phyloP scores from a whole-genome alignment of 2,888 invertebrate genomes.

The Eumerus sabulonum region DNA sequence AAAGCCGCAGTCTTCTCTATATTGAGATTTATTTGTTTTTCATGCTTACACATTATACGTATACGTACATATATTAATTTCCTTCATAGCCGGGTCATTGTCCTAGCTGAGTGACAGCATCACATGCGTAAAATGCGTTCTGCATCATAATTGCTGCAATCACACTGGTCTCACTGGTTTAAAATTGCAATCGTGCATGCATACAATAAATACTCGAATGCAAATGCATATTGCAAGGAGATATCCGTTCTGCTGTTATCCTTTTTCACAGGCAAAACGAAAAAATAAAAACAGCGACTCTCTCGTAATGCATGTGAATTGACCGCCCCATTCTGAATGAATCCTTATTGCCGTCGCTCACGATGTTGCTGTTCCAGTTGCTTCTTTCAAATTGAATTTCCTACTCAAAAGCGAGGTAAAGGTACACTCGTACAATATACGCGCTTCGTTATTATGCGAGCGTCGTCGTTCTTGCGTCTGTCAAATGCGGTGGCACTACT shows the following conservation, averaged over 20 bases:
- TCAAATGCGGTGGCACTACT: conserved; percentile 24
- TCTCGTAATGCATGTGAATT: conserved; percentile 42
- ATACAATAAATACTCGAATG: conserved; percentile 8
- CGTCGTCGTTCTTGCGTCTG: conserved; percentile 16
- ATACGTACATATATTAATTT: not conserved
- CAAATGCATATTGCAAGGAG: conserved; percentile 26
- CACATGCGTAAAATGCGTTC: conserved; percentile 58
- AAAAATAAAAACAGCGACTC: conserved; percentile 8
- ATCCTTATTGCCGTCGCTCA: conserved; percentile 10
- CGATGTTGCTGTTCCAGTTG: not conserved
- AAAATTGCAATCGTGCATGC: conserved; percentile 4
- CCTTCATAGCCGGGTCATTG: conserved; percentile 47
- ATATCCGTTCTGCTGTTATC: conserved; percentile 31
- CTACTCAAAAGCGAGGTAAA: not conserved
- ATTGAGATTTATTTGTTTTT: no score
- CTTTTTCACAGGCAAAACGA: conserved; percentile 17
- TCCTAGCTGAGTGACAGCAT: conserved; percentile 42
- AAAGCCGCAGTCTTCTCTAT: no score
- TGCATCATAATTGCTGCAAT: conserved; percentile 25
- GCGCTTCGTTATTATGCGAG: conserved; percentile 25
- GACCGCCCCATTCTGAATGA: conserved; percentile 40
- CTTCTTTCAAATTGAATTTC: conserved; percentile 4
- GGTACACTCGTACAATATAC: conserved; percentile 6
- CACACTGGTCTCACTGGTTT: conserved; percentile 26
- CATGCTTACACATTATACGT: no score